Evolutionary conservation across 2,888 invertebrate species (phyloP), one percentile per base, ranked within the genome.

Genomic region (Thymelicus lineola): DNA sequence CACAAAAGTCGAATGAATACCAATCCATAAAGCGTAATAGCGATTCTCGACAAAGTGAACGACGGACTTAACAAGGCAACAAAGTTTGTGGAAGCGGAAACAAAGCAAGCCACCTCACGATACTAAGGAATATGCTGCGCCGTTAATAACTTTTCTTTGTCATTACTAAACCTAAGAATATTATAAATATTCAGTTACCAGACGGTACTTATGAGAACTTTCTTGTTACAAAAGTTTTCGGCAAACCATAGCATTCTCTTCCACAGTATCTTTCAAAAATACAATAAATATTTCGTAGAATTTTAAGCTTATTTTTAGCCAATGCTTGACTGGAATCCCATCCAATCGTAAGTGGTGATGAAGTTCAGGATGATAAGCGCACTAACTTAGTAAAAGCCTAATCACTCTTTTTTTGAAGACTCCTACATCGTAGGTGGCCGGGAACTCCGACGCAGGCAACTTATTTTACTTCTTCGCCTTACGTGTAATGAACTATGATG

Each of bases 21-120:
- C 82, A 83, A 85, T 86, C 77, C 78, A 83, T 85, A 86, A 83
- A 83, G 77, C 81, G 80, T 85, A 80, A 78, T 79, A 83, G 79
- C 82, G 79, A 84, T 83, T 86, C 78, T 75, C 77, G 77, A 81
- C 79, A 80, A 82, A 82, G 81, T 82, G 85, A 83, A 86, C 82
- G 85, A 81, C 81, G 81, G 85, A 71, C 73, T 69, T 73, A 82
- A 80, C 81, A 82, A 77, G 76, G 77, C 80, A 82, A 85, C 84
- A 85, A 87, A 89, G 86, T 88, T 90, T 79, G 71, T 72, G 73
- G 77, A 80, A 75, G 77, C 66, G 75, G 86, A 88, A 88, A 89
- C 87, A 87, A 89, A 87, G 80, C 87, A 88, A 86, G 80, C 82
- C 79, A 80, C 82, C 82, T 82, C 78, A 76, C 78, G 79, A 80